A percentile compares a stretch with the other conserved stretches of the same genome.
These are phyloP conservation scores for Cacoxenus indagator DNA, from an alignment of 2,888 invertebrate genomes.

Conservation along the genomic window DNA sequence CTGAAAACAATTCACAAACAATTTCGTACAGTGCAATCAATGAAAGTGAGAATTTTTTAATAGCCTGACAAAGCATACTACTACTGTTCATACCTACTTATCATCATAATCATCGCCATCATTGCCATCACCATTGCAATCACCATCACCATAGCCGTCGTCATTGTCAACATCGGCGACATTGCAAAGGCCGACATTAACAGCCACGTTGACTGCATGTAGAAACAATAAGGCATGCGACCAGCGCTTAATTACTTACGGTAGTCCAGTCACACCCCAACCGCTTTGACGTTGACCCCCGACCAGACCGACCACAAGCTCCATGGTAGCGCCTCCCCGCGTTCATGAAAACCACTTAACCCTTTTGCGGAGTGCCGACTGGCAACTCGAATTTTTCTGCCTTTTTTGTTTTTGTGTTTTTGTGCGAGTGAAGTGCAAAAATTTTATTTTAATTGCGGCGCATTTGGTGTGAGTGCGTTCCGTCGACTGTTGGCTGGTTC, in stretches of 20 bases:
- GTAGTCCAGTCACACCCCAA: slow-evolving; percentile 33
- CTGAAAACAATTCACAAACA: background rate
- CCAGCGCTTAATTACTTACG: slow-evolving; percentile 52
- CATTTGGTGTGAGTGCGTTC: slow-evolving; percentile 14
- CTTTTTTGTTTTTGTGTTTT: slow-evolving; percentile 6
- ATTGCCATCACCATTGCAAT: background rate
- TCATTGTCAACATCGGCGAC: background rate
- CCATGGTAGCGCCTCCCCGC: background rate
- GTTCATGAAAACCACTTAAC: background rate
- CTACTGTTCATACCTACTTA: too few species aligned
- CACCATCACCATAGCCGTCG: background rate
- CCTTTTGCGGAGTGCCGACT: background rate
- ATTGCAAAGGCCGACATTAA: slow-evolving; percentile 4
- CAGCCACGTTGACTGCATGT: background rate
- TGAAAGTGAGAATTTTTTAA: slow-evolving; percentile 22
- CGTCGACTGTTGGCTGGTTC: background rate
- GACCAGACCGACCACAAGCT: background rate
- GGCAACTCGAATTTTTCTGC: background rate
- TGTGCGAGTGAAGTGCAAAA: slow-evolving; percentile 24
- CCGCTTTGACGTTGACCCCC: too few species aligned
- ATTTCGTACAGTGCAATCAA: slow-evolving; percentile 4
- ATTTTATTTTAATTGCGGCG: slow-evolving; percentile 29
- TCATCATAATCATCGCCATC: too few species aligned
- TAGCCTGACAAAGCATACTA: background rate
- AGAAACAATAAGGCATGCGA: slow-evolving; percentile 15